phyloP scores from a whole-genome alignment of 2,113 vertebrate genomes.

The Helogale parvula region DNA sequence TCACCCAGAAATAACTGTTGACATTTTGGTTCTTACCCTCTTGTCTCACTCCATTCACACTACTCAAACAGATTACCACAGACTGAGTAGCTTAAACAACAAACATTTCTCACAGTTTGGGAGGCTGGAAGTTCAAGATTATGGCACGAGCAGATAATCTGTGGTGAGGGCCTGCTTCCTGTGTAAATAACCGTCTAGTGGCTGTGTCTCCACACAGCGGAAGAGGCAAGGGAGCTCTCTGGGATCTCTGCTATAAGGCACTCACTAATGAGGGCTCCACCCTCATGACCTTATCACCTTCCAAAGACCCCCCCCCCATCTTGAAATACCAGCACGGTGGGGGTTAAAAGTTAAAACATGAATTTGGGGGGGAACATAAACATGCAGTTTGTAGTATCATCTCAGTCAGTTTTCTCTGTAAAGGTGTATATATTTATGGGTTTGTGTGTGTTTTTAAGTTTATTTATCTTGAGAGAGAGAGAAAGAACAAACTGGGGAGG shows the following conservation, averaged over 20 bases:
- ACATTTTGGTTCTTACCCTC: not conserved
- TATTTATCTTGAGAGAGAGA: no score
- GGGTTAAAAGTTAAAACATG: not conserved
- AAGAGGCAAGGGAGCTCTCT: not conserved
- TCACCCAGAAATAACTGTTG: slow-evolving; percentile 27
- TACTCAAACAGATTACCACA: not conserved
- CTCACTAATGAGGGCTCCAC: not conserved
- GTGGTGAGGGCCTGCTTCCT: not conserved
- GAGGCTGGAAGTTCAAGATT: not conserved
- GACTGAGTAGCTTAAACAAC: not conserved
- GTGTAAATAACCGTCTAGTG: not conserved
- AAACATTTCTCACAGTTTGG: not conserved
- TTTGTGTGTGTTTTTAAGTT: not conserved
- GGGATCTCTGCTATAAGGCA: not conserved
- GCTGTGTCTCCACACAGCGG: not conserved
- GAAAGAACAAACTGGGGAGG: no score
- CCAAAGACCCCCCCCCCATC: not conserved
- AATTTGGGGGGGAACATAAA: not conserved
- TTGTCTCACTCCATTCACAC: not conserved
- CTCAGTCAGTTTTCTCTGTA: not conserved
- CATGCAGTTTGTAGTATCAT: not conserved
- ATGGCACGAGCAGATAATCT: not conserved
- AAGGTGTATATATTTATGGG: not conserved
- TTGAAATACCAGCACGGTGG: not conserved
- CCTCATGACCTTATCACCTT: not conserved